Conservation (phyloP, 1,140 invertebrate species). For the Drosophila nigromelanica region DNA sequence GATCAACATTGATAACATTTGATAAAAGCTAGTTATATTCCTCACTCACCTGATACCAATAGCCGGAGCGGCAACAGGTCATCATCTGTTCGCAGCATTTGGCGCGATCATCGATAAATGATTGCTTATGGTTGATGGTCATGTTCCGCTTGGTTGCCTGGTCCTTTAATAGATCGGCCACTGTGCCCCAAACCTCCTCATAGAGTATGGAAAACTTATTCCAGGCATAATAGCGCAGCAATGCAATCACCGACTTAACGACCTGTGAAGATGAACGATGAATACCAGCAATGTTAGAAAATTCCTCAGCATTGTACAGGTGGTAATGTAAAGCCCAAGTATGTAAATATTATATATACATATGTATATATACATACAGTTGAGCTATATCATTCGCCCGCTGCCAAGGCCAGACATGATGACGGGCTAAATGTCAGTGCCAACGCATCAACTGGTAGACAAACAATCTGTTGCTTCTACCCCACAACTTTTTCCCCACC, state of each 20-base stretch:
- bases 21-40: too few relatives aligned
- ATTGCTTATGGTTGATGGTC: slow-evolving; percentile 90
- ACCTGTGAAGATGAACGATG: slow-evolving; percentile 86
- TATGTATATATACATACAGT: neutral
- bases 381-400: slow-evolving; percentile 4
- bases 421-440: neutral
- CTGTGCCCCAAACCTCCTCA: slow-evolving; percentile 91
- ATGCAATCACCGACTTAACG: slow-evolving; percentile 95
- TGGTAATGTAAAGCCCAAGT: too few relatives aligned
- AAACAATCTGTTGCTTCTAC: slow-evolving; percentile 7
- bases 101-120: slow-evolving; percentile 87
- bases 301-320: neutral
- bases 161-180: slow-evolving; percentile 90
- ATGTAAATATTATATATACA: neutral
- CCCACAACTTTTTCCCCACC: neutral
- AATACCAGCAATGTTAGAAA: slow-evolving; percentile 4
- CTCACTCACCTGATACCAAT: slow-evolving; percentile 90
- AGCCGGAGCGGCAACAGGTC: slow-evolving; percentile 89
- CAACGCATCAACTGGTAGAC: neutral
- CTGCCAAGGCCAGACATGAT: slow-evolving; percentile 12
- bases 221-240: slow-evolving; percentile 96
- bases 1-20: too few relatives aligned
- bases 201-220: slow-evolving; percentile 96
- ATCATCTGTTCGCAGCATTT: slow-evolving; percentile 90
- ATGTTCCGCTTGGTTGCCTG: slow-evolving; percentile 90